A percentile compares a stretch with the other conserved stretches of the same genome.
phyloP scores from a whole-genome alignment of 2,113 vertebrate genomes.

The Petroica traversi region DNA sequence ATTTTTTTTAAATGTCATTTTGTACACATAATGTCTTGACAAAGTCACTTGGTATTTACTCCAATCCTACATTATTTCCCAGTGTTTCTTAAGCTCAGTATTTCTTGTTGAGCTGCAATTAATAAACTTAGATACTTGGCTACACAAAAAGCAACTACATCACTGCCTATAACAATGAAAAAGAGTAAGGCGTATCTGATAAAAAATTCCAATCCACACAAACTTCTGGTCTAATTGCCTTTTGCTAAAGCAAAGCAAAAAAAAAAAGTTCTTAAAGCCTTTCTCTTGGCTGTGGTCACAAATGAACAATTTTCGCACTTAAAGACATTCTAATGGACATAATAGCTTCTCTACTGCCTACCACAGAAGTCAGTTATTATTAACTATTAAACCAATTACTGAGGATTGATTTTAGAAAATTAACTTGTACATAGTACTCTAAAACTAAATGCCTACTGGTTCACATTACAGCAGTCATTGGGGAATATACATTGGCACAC shows the following conservation, averaged over 20 bases:
- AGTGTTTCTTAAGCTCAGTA: background rate
- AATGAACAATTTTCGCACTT: background rate
- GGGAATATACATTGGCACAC: background rate
- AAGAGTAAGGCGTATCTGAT: background rate
- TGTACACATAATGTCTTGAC: background rate
- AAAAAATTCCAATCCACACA: background rate
- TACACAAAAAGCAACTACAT: background rate
- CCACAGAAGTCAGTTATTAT: background rate
- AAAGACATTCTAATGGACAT: background rate
- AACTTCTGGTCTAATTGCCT: background rate
- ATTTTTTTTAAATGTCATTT: background rate
- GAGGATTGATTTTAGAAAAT: background rate
- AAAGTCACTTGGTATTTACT: background rate
- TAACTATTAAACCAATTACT: slow-evolving; percentile 26
- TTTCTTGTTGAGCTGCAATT: background rate
- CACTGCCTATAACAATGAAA: background rate
- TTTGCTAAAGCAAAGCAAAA: background rate
- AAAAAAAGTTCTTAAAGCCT: background rate
- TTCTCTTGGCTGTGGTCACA: background rate
- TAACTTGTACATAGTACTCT: background rate
- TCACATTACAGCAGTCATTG: background rate
- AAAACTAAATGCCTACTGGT: background rate
- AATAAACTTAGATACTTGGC: background rate
- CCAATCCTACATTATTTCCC: background rate
- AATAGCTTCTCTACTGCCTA: background rate